Evolutionary conservation across 2,888 invertebrate genomes (phyloP).

Genomic region (Gandaritis pyraliata): DNA sequence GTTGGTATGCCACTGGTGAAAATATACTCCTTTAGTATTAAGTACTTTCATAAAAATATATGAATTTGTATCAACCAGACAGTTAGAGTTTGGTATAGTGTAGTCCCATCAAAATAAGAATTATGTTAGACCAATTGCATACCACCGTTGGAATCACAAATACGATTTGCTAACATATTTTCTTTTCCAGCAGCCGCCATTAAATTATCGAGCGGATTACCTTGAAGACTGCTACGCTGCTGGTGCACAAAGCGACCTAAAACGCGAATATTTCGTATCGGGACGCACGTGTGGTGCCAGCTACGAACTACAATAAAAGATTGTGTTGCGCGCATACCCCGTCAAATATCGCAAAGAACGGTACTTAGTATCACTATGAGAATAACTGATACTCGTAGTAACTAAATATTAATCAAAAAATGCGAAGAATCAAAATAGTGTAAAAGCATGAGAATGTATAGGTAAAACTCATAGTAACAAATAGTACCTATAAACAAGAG

Average conservation of each 20-base stretch:
- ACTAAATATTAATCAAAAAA: too few species aligned
- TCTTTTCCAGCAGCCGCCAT: slow-evolving; percentile 77
- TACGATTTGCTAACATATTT: slow-evolving; percentile 24
- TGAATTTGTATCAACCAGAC: too few species aligned
- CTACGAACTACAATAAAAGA: slow-evolving; percentile 51
- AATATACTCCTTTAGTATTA: too few species aligned
- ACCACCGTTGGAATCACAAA: not conserved
- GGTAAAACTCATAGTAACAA: not conserved
- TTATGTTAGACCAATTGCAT: too few species aligned
- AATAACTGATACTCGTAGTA: not conserved
- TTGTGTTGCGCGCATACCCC: slow-evolving; percentile 54
- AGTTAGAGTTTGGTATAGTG: too few species aligned
- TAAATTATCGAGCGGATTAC: slow-evolving; percentile 69
- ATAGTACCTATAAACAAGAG: slow-evolving; percentile 1
- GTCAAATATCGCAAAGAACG: slow-evolving; percentile 34
- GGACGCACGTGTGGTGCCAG: slow-evolving; percentile 44
- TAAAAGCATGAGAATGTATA: not conserved
- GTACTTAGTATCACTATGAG: slow-evolving; percentile 8
- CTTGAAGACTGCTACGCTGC: slow-evolving; percentile 66
- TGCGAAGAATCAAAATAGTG: slow-evolving; percentile 4
- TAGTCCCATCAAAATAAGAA: too few species aligned
- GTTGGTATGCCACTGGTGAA: too few species aligned
- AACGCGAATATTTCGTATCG: slow-evolving; percentile 31
- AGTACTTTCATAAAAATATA: too few species aligned
- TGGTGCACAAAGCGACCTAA: slow-evolving; percentile 39